Base-by-base conservation (phyloP, 37 sponge, comb jelly and placozoan species). In the Diacarnus erythraeanus region DNA sequence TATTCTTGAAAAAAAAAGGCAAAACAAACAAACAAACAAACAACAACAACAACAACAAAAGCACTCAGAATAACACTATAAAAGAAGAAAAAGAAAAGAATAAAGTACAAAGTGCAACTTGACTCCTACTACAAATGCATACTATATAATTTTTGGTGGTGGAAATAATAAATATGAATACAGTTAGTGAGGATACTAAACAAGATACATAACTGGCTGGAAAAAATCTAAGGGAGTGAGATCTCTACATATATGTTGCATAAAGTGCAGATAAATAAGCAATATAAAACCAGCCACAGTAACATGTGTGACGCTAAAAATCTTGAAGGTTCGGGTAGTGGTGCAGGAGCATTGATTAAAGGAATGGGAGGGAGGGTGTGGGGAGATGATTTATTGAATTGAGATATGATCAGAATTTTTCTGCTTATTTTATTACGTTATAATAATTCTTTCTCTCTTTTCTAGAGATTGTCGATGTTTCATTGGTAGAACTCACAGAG, bases 401-500 rank as follows among this genome's bases (percentile, higher is more conserved):
- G n/a, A n/a, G n/a, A 47, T 47, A 47, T 47, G 51, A 47, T 47
- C 51, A 47, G 51, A 12, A 12, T 12, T 47, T 47, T 12, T 47
- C 10, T 47, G 51, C 51, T 47, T 47, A 12, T n/a, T n/a, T n/a
- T n/a, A n/a, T n/a, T n/a, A n/a, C n/a, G n/a, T n/a, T n/a, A n/a
- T n/a, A n/a, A n/a, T n/a, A n/a, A n/a, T 36, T 26, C 34, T 67
- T 15, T 67, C 35, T 67, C 68, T 67, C 70, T 54, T 22, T 66
- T 42, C 56, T 6, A 17, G 10, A n/a, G 0, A 38, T 2, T 20
- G 21, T 42, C 18, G 60, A 59, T n/a, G 66, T 42, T 22, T 67
- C 27, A 71, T 57, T 77, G 71, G 34, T 77, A 71, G 37, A 70
- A 70, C 69, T 84, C 84, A 51, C 70, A 59, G 22, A 76, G 61